Base-by-base conservation (phyloP, 2,797 vertebrate species). In the Cygnus olor region DNA sequence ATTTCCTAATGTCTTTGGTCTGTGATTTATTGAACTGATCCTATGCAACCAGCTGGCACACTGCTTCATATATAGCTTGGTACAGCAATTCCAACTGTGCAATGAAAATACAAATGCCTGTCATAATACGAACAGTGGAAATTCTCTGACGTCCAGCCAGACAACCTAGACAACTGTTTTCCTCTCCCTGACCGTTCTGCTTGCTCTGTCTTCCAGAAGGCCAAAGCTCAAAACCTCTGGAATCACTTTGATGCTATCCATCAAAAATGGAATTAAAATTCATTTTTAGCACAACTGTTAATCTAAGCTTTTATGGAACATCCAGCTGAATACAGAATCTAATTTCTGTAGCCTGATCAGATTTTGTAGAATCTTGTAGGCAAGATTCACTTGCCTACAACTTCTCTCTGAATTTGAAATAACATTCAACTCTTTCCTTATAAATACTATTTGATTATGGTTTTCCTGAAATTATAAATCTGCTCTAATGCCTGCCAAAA, bases 101-200 rank as follows among this genome's bases (percentile, higher is more conserved):
- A 81, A 2, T 4, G 34, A 54, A 82, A 93, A 88, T 49, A 64
- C 38, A 61, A 92, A 36, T 15, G 38, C n/a, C 76, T 53, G 36
- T 24, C 84, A 63, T 73, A 82, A 68, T 28, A 45, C 0, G 22
- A 92, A 84, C 27, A 57, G 28, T 17, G 38, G 38, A 63, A n/a
- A 93, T 92, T 89, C 81, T 81, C 51, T 84, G 72, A 65, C 74
- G 64, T 11, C 6, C 85, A 86, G 76, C 76, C 89, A 89, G 72
- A 69, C 13, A 74, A 4, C 42, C 51, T 3, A 7, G 79, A 65
- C 69, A 89, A 90, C 63, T 27, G 56, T 30, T n/a, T 68, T 83
- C 34, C 66, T 88, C 60, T 40, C 36, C 71, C 63, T 38, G 45
- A 70, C 49, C 60, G 6, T 22, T 68, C 44, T 78, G 40, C 19